These are phyloP conservation scores for Ceyx melanurus DNA, from an alignment of 2,113 vertebrate genomes.

Conservation along the genomic window DNA sequence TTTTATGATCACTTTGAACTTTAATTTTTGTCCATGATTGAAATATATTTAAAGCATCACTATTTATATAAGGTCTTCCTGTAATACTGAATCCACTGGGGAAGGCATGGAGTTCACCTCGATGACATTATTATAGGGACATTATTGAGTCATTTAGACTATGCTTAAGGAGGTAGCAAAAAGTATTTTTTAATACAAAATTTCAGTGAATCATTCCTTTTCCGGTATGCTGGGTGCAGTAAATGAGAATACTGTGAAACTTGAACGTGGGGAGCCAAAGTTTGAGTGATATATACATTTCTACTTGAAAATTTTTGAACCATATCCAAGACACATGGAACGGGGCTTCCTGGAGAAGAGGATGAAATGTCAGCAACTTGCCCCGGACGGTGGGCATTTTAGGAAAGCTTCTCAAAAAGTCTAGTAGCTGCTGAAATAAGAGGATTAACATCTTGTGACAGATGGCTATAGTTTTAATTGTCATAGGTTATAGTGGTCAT, in stretches of 20 bases:
- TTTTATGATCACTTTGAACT: background rate
- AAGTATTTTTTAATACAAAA: background rate
- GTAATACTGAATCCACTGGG: background rate
- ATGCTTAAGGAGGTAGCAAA: background rate
- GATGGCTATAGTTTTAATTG: conserved; percentile 71
- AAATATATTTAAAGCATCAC: background rate
- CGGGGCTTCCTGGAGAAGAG: background rate
- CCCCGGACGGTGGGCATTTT: conserved; percentile 23
- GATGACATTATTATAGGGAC: background rate
- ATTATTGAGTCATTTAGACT: background rate
- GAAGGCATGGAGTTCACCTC: background rate
- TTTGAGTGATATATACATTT: background rate
- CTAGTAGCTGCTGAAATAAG: conserved; percentile 60
- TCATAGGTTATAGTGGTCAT: conserved; percentile 69
- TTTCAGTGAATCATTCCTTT: background rate
- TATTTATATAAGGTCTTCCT: background rate
- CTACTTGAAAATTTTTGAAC: background rate
- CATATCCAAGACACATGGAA: background rate
- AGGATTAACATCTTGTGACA: conserved; percentile 74
- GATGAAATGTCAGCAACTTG: background rate
- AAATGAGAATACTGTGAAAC: background rate
- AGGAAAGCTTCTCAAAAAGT: background rate
- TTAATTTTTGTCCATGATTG: background rate
- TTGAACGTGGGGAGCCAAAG: background rate
- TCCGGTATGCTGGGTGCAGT: background rate